Evolutionary conservation across 2,797 vertebrate species (phyloP).

Genomic region (Siniperca obscura): DNA sequence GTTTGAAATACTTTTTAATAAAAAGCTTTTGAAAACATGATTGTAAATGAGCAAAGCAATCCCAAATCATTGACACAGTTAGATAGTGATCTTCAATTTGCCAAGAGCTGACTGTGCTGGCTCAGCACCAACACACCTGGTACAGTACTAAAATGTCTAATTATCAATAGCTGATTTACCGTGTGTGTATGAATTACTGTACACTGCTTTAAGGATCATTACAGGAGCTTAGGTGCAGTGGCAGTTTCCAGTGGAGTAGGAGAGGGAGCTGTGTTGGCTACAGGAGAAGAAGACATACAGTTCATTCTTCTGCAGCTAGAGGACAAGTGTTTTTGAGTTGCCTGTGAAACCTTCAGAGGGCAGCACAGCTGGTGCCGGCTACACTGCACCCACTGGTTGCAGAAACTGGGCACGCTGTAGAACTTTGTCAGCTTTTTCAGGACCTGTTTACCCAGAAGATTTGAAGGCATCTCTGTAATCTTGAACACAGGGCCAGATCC

Average conservation of each 20-base stretch:
- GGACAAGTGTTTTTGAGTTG: constrained; percentile 69
- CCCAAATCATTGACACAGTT: background rate
- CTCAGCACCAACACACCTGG: background rate
- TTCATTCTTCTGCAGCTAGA: constrained; percentile 73
- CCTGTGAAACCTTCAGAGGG: constrained; percentile 85
- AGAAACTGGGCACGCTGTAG: constrained; percentile 93
- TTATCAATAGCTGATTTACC: background rate
- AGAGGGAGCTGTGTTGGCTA: constrained; percentile 45
- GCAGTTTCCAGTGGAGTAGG: constrained; percentile 49
- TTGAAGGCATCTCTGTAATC: constrained; percentile 84
- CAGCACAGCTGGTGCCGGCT: constrained; percentile 90
- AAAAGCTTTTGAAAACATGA: constrained; percentile 15
- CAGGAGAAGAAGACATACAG: constrained; percentile 67
- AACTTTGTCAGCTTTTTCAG: constrained; percentile 93
- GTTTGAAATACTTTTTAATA: constrained; percentile 27
- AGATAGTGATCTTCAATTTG: background rate
- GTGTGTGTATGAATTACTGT: background rate
- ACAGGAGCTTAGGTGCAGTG: constrained; percentile 31
- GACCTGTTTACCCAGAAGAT: constrained; percentile 85
- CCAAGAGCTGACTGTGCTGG: background rate
- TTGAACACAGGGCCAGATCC: constrained; percentile 76
- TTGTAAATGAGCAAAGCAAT: background rate
- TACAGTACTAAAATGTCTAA: background rate
- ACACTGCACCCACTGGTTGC: constrained; percentile 89
- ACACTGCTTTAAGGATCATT: constrained; percentile 1